Evolutionary conservation across 2,113 vertebrate species (phyloP).

Genomic region (Megaceryle torquata): DNA sequence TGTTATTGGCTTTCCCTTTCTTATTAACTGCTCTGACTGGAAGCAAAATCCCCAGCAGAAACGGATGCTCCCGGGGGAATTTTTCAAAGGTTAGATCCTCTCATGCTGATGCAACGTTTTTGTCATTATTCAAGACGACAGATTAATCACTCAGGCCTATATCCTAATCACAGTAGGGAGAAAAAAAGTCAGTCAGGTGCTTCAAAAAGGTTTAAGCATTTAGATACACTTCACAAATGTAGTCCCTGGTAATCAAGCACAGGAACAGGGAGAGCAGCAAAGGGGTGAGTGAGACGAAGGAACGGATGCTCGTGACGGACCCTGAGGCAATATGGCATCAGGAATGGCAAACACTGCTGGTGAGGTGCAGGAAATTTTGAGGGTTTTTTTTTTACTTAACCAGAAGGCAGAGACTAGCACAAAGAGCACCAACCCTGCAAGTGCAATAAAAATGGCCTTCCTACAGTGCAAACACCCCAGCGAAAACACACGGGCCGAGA

Average conservation of each 20-base stretch:
- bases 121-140: constrained; percentile 45
- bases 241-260: background rate
- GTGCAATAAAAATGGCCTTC: background rate
- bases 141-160: constrained; percentile 37
- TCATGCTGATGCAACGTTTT: constrained; percentile 9
- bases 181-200: background rate
- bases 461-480: background rate
- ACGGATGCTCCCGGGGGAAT: background rate
- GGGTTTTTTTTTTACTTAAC: background rate
- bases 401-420: background rate
- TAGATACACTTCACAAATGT: background rate
- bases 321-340: background rate
- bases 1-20: constrained; percentile 30
- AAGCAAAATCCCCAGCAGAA: constrained; percentile 37
- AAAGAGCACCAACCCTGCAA: background rate
- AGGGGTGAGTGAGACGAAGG: background rate
- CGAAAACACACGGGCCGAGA: background rate
- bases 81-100: constrained; percentile 51
- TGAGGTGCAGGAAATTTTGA: background rate
- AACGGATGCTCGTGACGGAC: rapidly evolving
- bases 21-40: constrained; percentile 53
- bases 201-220: background rate
- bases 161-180: background rate
- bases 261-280: background rate
- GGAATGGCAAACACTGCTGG: background rate